These are phyloP conservation scores for Drosophila tristis DNA, from an alignment of 1,140 invertebrate genomes.

Conservation along the genomic window DNA sequence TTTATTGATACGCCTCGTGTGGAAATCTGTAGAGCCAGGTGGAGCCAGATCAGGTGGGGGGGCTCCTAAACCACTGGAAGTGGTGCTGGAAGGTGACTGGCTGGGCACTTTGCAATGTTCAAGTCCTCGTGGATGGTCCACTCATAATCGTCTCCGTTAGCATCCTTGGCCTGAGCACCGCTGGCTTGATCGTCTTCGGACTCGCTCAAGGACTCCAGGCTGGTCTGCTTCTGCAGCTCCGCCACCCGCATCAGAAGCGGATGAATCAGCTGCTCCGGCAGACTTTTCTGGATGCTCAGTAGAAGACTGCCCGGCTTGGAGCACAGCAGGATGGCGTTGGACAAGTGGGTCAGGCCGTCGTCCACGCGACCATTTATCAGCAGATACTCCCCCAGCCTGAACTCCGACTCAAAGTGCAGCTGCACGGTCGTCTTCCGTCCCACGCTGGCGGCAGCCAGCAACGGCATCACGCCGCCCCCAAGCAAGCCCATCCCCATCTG, in stretches of 20 bases:
- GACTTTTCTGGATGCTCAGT: conserved; percentile 14
- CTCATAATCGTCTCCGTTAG: too few relatives aligned
- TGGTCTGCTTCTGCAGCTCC: not conserved
- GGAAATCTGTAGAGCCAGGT: too few relatives aligned
- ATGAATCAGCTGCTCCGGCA: conserved; percentile 25
- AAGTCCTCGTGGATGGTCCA: too few relatives aligned
- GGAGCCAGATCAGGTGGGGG: too few relatives aligned
- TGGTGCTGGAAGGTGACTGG: too few relatives aligned
- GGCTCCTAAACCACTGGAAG: too few relatives aligned
- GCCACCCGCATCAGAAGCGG: conserved; percentile 25
- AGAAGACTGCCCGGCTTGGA: conserved; percentile 24
- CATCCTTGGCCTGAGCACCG: too few relatives aligned
- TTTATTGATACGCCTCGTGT: too few relatives aligned
- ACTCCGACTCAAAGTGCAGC: conserved; percentile 37
- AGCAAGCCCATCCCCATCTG: not conserved
- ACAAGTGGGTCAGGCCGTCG: conserved; percentile 32
- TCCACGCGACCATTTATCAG: conserved; percentile 23
- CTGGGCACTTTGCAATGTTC: too few relatives aligned
- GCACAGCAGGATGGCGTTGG: conserved; percentile 38
- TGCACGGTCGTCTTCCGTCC: conserved; percentile 3
- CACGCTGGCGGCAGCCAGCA: not conserved
- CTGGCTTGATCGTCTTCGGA: too few relatives aligned
- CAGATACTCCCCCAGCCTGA: conserved; percentile 24
- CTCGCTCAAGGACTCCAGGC: too few relatives aligned
- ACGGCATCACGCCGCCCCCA: too few relatives aligned